Base-by-base conservation (phyloP, 2,888 invertebrate genomes). In the Zhengitettix transpicula region DNA sequence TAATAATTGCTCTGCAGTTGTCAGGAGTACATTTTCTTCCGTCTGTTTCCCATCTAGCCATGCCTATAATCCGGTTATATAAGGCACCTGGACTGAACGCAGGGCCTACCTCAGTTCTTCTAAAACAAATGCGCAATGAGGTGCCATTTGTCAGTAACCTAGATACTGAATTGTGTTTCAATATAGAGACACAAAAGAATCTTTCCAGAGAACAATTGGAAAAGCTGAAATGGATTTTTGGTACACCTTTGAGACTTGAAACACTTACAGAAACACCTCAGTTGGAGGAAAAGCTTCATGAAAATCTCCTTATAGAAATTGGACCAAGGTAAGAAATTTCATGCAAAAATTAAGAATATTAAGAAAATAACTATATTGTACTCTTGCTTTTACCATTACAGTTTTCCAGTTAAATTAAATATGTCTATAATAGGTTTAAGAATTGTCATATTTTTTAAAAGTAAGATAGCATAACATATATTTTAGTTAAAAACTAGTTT, bases 141-240 rank as follows among this genome's bases (percentile, higher is more conserved):
- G 65, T 65, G 12, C 61, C 67, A 0, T 44, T 63, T 14, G 73
- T 86, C n/a, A 70, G 66, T 52, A 69, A 74, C 44, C 65, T 88
- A 16, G 77, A 82, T 60, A 83, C 85, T 9, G 93, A 93, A 74
- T 75, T 83, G 64, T 92, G 92, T 74, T 92, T 84, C 73, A 87
- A 92, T 71, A 79, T 92, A 61, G 87, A 88, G 71, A 72, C 80
- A 40, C 73, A 74, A 65, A 75, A 76, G 61, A 73, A 74, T 47
- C 73, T 89, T 52, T 77, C 75, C 52, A 72, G 77, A 41, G 76
- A 81, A 61, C 84, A 89, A 66, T 76, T 80, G 44, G 74, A 80
- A 62, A 78, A 83, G 61, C 69, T 92, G 58, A 78, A 81, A 69
- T 94, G 93, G 93, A 78, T 94, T 10, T 74, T 95, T 1, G 81